Base-by-base conservation (phyloP, 1,140 invertebrate species). In the Temnothorax longispinosus region DNA sequence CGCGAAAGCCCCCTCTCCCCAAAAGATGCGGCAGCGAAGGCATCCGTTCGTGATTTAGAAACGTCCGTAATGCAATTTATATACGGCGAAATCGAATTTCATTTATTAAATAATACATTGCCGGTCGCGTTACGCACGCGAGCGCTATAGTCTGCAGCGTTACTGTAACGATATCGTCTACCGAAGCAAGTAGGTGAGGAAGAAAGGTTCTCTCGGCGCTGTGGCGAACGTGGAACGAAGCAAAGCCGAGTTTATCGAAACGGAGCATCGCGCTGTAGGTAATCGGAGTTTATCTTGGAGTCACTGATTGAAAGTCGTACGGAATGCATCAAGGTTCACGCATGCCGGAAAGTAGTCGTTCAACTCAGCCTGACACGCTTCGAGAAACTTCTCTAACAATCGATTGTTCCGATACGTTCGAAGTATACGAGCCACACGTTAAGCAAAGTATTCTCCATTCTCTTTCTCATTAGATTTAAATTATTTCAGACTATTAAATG, bases 221-320 rank as follows among this genome's bases (percentile, higher is more conserved):
- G 65, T 44, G 38, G 27, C 27, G 15, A 82, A 54, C 15, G 15
- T 72, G 56, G 15, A 58, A 82, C 11, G 50, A 82, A 47, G 52
- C 18, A 60, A 74, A 58, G 38, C 1, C 11, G 27, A 60, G 67
- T 15, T 82, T 74, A 84, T 84, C 80, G 8, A 84, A 84, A 62
- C 80, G 56, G 80, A 74, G 32, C 80, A 84, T 84, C 69, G 54
- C 7, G 18, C 11, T 15, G 7, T 8, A 41, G 15, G 18, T 82
- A 74, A 50, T 58, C 80, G 41, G 27, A 44, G 5, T 74, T 27
- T 74, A 84, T 60, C 38, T 11, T 10, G 52, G 52, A 35, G 41
- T 82, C 27, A 60, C 27, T n/a, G 78, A 71, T 69, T 38, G 27
- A 13, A 11, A 62, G 38, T 82, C 41, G 18, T 65, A 3, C 21